Evolutionary conservation across 1,140 invertebrate genomes (phyloP), one percentile per base, ranked within the genome.

Genomic region (Drosophila hydei): DNA sequence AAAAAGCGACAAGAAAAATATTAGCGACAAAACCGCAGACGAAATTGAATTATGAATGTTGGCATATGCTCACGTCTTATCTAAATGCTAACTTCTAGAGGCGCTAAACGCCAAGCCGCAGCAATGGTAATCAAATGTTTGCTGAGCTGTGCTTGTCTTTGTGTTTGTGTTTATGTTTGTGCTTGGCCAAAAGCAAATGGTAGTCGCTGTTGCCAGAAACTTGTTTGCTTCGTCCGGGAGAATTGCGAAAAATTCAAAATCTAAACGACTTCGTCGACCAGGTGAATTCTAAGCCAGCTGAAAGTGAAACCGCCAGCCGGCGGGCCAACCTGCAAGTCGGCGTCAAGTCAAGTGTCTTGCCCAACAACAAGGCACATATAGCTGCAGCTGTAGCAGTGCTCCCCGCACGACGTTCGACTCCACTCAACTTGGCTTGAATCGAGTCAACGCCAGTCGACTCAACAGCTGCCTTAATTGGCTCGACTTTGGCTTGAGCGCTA

Each of bases 201-300:
- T 43, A 18, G 36, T 14, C 19, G 18, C 19, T 7, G 60, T 27
- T 3, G 38, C 50, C 58, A 54, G 43, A 85, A 87, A 87, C 81
- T 75, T 62, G 81, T 87, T 87, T 85, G 60, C 62, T 47, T 21
- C 47, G 75, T 68, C 33, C 64, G 58, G 68, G 42, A 88, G 71
- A 87, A 88, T 87, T 87, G 81, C 81, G 81, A 87, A 87, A 84
- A 81, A 78, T 61, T 75, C 55, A 87, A 78, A 72, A 81, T 75
- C 77, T 72, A 65, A 79, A 67, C 67, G 45, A 48, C 59, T 63
- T 19, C 50, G 42, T 36, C 43, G 40, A 48, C 60, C 67, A 72
- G 68, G 63, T 77, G 71, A 65, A 84, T 84, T 84, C 80, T 84
- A 84, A 70, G 77, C 61, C 69, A 73, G 75, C 81, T 77, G 83